Conservation (phyloP, 1,140 invertebrate species). For the Cataglyphis hispanica region DNA sequence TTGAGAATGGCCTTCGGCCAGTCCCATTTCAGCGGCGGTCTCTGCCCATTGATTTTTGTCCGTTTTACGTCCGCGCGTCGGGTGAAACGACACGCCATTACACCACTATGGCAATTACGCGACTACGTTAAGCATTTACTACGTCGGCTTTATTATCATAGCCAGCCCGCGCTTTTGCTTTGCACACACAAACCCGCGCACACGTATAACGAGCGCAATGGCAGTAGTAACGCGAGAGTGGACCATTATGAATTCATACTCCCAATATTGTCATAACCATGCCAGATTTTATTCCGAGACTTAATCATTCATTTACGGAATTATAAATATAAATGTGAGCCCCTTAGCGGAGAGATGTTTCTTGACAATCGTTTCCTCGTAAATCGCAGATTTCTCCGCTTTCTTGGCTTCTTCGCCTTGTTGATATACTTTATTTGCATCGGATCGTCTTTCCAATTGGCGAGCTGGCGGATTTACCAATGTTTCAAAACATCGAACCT, state of each 20-base stretch:
- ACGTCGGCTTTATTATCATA: constrained; percentile 53
- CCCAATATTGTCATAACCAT: constrained; percentile 52
- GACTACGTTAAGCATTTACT: constrained; percentile 57
- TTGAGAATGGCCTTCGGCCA: constrained; percentile 10
- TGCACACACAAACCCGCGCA: not conserved
- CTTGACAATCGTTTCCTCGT: not conserved
- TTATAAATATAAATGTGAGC: constrained; percentile 24
- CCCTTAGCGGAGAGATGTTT: constrained; percentile 7
- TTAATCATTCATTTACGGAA: constrained; percentile 39
- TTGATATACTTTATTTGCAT: constrained; percentile 43
- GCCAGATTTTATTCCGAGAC: constrained; percentile 44
- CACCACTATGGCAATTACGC: constrained; percentile 46
- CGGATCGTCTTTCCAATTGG: constrained; percentile 14
- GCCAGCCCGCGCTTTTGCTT: constrained; percentile 24
- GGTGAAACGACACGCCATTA: constrained; percentile 47
- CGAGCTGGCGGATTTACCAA: not conserved
- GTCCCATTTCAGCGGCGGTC: constrained; percentile 24
- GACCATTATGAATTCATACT: constrained; percentile 50
- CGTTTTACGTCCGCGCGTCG: not conserved
- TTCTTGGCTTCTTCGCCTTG: not conserved
- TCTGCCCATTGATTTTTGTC: constrained; percentile 40
- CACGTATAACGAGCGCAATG: constrained; percentile 17
- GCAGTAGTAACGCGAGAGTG: constrained; percentile 10
- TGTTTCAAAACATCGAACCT: not conserved
- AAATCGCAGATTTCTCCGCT: not conserved